Evolutionary conservation across 2,888 invertebrate genomes (phyloP), one percentile per base, ranked within the genome.

Genomic region (Lasioglossum calceatum): DNA sequence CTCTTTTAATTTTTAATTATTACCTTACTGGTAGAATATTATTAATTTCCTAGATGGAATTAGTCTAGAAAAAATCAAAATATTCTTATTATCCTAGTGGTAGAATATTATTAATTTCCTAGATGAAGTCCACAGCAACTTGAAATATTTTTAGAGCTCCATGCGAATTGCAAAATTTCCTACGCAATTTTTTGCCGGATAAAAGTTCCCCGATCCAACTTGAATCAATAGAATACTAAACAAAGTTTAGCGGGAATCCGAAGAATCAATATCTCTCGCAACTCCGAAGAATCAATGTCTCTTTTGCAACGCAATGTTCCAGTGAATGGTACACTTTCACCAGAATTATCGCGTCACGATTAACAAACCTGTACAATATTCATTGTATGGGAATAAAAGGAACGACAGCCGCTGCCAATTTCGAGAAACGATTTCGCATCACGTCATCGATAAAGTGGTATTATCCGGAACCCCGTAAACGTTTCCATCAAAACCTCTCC

Each of bases 351-450:
- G 71, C 61, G 85, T 76, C 85, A 85, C 76, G 75, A 75, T 75
- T 85, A 79, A 79, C 64, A 83, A 76, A 73, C 42, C 75, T 23
- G 50, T 70, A 75, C 64, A 61, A 85, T 73, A 80, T 85, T 85
- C 80, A 85, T 85, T 67, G 76, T 64, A 12, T n/a, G 58, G 58
- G 75, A 79, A 86, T 79, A 82, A 83, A 87, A 79, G 74, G 79
- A 77, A 75, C 54, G 58, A 67, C 39, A 36, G 58, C 16, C 50
- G 16, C 36, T 72, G 73, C 42, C 77, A 77, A 87, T 86, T 87
- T 87, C 87, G 74, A 82, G 87, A 86, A 87, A 80, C 82, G 79
- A 87, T 87, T 86, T 82, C 79, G 54, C 75, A 47, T 79, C 67
- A 27, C 87, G 87, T 86, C 87, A 87, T 82, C 79, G 71, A 80